These are phyloP conservation scores for Acanthopleura granulata DNA, from an alignment of 2,888 invertebrate species.

Conservation along the genomic window DNA sequence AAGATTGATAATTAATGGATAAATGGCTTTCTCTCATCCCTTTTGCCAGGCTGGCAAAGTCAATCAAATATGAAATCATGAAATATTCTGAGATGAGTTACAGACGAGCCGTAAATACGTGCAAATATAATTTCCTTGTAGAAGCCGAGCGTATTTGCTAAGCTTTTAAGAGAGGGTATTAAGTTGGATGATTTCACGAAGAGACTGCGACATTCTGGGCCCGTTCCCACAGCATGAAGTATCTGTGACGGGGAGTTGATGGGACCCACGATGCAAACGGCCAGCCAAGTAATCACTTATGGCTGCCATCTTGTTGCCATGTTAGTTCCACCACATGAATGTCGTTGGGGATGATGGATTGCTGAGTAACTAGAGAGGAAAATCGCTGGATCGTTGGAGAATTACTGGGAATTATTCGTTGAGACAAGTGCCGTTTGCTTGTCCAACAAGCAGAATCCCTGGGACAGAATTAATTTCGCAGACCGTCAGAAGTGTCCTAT, in stretches of 20 bases:
- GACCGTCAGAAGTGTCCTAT: too few relatives aligned
- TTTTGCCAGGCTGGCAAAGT: background rate
- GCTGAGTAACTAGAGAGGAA: background rate
- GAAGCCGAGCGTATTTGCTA: background rate
- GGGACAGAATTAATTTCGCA: too few relatives aligned
- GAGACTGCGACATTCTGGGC: slow-evolving; percentile 1
- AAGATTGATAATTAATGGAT: background rate
- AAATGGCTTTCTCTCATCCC: slow-evolving; percentile 7
- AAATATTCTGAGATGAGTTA: background rate
- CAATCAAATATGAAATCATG: slow-evolving; percentile 3
- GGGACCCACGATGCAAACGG: too few relatives aligned
- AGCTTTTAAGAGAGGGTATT: slow-evolving; percentile 3
- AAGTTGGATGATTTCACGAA: background rate
- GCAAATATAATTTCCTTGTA: slow-evolving; percentile 4
- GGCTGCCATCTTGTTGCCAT: background rate
- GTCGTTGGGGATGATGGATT: background rate
- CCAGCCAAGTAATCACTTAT: too few relatives aligned
- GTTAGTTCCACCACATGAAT: background rate
- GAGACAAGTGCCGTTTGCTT: background rate
- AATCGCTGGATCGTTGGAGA: background rate
- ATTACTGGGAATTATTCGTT: background rate
- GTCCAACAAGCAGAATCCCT: background rate
- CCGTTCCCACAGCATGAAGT: background rate
- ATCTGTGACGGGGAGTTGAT: background rate
- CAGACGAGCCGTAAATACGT: background rate